Evolutionary conservation across 2,888 invertebrate genomes (phyloP).

Genomic region (Luperina testacea): DNA sequence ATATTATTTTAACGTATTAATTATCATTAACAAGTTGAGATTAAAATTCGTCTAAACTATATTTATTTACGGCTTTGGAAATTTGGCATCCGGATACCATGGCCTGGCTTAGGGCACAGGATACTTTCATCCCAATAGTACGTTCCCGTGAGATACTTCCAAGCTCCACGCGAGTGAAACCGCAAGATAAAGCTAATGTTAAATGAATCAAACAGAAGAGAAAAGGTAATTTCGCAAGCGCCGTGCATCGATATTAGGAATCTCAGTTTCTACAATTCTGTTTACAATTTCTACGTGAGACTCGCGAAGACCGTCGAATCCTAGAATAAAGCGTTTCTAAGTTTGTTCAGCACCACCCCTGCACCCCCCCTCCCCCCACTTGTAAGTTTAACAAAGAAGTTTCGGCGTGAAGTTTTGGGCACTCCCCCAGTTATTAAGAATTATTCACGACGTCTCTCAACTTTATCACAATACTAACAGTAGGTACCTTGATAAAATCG

Average conservation of each 20-base stretch:
- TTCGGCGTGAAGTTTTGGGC: constrained; percentile 64
- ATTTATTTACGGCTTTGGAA: no score
- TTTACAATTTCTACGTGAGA: constrained; percentile 60
- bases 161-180: background rate
- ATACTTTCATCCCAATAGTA: background rate
- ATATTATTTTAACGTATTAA: no score
- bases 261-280: constrained; percentile 12
- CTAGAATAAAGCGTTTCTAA: constrained; percentile 71
- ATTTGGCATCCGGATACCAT: no score
- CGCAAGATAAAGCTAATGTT: background rate
- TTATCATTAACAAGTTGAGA: no score
- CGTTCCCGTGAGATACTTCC: background rate
- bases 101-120: no score
- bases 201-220: constrained; percentile 1
- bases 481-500: constrained; percentile 58
- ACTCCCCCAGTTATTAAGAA: constrained; percentile 56
- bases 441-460: constrained; percentile 61
- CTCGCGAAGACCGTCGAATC: constrained; percentile 61
- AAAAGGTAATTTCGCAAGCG: constrained; percentile 56
- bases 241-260: constrained; percentile 65
- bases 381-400: constrained; percentile 69
- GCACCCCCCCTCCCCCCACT: constrained; percentile 44
- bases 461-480: constrained; percentile 63
- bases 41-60: no score
- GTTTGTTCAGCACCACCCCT: constrained; percentile 62